Percentiles rank a stretch among this genome's conserved stretches.
phyloP scores from a whole-genome alignment of 1,140 invertebrate species.

The Caenorhabditis tropicalis region DNA sequence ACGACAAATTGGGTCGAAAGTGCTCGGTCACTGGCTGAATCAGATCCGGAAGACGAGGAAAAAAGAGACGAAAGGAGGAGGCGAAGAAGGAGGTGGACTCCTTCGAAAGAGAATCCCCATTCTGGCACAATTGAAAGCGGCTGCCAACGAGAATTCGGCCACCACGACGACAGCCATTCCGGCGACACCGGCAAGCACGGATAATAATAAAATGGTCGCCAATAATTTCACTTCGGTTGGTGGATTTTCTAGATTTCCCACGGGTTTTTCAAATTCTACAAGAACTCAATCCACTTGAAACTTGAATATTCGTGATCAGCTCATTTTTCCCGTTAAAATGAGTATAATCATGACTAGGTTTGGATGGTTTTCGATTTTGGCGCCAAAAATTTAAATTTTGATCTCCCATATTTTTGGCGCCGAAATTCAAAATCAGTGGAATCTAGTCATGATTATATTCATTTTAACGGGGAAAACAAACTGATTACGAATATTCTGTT shows the following conservation, averaged over 20 bases:
- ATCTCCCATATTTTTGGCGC: no score
- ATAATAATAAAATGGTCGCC: slow-evolving; percentile 12
- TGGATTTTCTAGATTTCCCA: not conserved
- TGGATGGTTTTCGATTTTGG: no score
- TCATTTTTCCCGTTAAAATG: no score
- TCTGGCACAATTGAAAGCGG: slow-evolving; percentile 3
- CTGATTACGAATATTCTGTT: no score
- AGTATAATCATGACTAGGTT: no score
- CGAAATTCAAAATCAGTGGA: no score
- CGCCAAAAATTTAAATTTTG: no score
- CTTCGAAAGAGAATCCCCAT: not conserved
- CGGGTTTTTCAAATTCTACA: no score
- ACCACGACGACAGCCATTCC: slow-evolving; percentile 31
- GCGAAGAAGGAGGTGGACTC: slow-evolving; percentile 7
- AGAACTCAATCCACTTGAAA: no score
- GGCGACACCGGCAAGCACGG: slow-evolving; percentile 4
- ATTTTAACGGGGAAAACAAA: no score
- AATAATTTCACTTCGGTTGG: slow-evolving; percentile 18
- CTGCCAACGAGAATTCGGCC: slow-evolving; percentile 11
- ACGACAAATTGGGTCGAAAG: slow-evolving; percentile 70
- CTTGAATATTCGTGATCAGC: no score
- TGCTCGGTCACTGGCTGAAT: slow-evolving; percentile 71
- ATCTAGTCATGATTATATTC: no score
- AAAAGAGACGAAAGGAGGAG: slow-evolving; percentile 53
- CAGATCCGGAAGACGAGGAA: slow-evolving; percentile 71